A percentile compares a stretch with the other conserved stretches of the same genome.
phyloP scores from a whole-genome alignment of 30 jellyfish, hydroid and myxozoan species.

The Hydractinia symbiolongicarpus region DNA sequence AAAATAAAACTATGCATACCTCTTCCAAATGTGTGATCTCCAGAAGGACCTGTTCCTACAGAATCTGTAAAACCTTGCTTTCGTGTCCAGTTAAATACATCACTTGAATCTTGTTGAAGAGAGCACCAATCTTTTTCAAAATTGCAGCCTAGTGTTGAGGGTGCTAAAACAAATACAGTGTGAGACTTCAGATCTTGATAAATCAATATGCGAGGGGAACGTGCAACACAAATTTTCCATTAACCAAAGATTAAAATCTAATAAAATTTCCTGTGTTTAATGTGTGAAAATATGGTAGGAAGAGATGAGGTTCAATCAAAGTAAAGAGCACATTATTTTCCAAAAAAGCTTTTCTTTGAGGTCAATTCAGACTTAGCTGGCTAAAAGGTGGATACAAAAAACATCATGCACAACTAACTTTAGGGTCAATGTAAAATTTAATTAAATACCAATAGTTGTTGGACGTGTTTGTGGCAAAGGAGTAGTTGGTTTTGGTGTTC shows the following conservation, averaged over 20 bases:
- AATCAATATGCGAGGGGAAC: no score
- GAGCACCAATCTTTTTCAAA: conserved; percentile 72
- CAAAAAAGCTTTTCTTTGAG: no score
- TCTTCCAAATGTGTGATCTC: conserved; percentile 85
- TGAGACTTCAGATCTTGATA: no score
- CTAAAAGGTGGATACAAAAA: no score
- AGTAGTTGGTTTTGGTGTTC: conserved; percentile 68
- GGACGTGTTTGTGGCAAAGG: conserved; percentile 75
- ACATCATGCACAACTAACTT: no score
- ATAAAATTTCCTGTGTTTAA: no score
- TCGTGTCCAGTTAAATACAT: conserved; percentile 86
- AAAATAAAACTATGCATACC: conserved; percentile 14
- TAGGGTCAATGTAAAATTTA: not conserved
- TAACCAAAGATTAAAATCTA: no score
- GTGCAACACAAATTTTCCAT: no score
- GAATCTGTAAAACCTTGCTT: conserved; percentile 81
- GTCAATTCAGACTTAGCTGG: no score
- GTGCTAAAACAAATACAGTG: conserved; percentile 38
- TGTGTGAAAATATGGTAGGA: no score
- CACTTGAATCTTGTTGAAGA: conserved; percentile 47
- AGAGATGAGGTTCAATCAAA: no score
- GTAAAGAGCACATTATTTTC: no score
- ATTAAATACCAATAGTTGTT: conserved; percentile 55
- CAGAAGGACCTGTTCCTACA: conserved; percentile 77
- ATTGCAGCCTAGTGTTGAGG: conserved; percentile 73